Base-by-base conservation (phyloP, 2,113 vertebrate species). In the Elephantulus edwardii region DNA sequence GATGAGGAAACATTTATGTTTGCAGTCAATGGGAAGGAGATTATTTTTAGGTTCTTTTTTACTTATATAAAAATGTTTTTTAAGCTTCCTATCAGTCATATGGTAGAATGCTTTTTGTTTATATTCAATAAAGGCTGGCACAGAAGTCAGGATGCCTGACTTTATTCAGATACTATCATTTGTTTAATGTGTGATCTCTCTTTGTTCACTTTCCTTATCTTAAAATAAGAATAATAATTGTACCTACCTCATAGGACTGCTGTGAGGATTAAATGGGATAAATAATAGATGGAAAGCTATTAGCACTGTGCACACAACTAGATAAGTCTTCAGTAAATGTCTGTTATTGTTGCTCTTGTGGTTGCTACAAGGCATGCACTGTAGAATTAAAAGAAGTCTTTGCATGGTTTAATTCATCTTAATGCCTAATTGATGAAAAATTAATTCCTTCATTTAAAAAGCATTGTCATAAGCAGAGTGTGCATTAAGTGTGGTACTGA, bases 211-310 rank as follows among this genome's bases (percentile, higher is more conserved):
- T 87, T 76, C n/a, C 22, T 92, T 83, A 86, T 70, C 30, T 80
- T 86, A 56, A 80, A 93, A 52, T n/a, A 70, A 13, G 58, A 4
- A 46, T 80, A 85, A 76, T 66, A 90, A 66, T 75, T 79, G 26
- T 50, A 16, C 33, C 26, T 52, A 86, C 80, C 70, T 88, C 48
- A 92, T 42, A 92, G 19, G 16, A 88, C 56, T 66, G 8, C 81
- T 86, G 35, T 76, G 58, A 94, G 54, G 76, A 93, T 86, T 95
- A 92, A 83, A 84, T 83, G 30, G 80, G 38, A 90, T 93, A 93
- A 94, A 95, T 95, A 92, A 94, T 91, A 17, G 19, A 84, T 93
- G 77, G 33, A 22, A 92, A 77, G 58, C 89, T 71, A 86, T 95
- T 95, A 94, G 33, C 42, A 40, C 13, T 35, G 6, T 83, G 24